phyloP scores from a whole-genome alignment of 2,113 vertebrate species.

The Platichthys flesus region DNA sequence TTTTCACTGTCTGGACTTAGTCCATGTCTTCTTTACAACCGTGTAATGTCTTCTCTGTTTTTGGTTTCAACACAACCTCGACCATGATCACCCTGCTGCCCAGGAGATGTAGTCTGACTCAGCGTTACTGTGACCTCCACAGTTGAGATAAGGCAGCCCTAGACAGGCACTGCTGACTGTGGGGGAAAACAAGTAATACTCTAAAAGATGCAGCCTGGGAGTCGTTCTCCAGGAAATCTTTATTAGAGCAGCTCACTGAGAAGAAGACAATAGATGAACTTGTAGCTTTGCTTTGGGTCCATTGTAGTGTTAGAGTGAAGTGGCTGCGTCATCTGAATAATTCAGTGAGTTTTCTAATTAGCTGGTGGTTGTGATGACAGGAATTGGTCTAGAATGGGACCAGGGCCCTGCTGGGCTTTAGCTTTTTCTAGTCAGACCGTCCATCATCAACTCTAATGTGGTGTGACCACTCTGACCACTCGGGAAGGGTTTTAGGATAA shows the following conservation, averaged over 20 bases:
- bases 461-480: background rate
- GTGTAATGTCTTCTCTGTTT: background rate
- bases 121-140: conserved; percentile 51
- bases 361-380: conserved; percentile 25
- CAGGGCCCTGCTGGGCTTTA: conserved; percentile 42
- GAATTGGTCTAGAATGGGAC: conserved; percentile 52
- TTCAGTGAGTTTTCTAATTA: conserved; percentile 68
- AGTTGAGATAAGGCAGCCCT: conserved; percentile 41
- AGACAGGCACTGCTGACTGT: conserved; percentile 30
- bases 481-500: background rate
- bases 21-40: background rate
- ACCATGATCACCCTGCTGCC: conserved; percentile 18
- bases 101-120: conserved; percentile 56
- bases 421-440: conserved; percentile 23
- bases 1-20: background rate
- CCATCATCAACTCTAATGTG: conserved; percentile 10
- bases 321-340: conserved; percentile 54
- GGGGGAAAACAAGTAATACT: background rate
- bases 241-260: conserved; percentile 4
- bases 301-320: conserved; percentile 22
- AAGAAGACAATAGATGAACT: conserved; percentile 26
- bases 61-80: conserved; percentile 14
- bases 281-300: conserved; percentile 9
- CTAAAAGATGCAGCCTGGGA: conserved; percentile 13
- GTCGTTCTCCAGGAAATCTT: conserved; percentile 27